phyloP scores from a whole-genome alignment of 2,113 vertebrate genomes.

The Melanocharis versteri region DNA sequence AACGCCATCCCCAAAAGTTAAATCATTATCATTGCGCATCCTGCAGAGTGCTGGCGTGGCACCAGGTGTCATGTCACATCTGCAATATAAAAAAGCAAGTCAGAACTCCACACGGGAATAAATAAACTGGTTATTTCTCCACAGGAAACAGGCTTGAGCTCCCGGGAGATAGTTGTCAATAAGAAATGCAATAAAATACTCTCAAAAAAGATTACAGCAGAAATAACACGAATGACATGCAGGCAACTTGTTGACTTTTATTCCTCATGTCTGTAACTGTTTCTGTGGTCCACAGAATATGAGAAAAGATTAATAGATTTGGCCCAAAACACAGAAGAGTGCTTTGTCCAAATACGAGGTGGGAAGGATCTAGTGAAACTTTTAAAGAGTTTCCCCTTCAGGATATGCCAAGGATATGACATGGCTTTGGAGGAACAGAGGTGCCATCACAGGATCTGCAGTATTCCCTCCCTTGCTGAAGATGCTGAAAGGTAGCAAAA shows the following conservation, averaged over 20 bases:
- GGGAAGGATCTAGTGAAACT: neutral
- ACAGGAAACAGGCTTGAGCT: neutral
- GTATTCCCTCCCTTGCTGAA: neutral
- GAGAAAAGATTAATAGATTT: neutral
- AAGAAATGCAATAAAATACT: neutral
- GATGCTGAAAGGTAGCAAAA: neutral
- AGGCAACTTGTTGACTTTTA: neutral
- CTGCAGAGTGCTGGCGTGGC: neutral
- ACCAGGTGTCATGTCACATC: neutral
- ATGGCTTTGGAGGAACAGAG: neutral
- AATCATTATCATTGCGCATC: fast-evolving
- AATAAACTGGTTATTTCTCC: neutral
- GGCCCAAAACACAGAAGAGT: neutral
- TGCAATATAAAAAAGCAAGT: neutral
- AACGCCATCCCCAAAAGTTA: neutral
- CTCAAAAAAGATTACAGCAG: neutral
- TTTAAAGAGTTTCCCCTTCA: neutral
- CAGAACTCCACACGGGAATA: neutral
- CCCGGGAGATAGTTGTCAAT: neutral
- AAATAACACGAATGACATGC: neutral
- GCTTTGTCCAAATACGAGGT: neutral
- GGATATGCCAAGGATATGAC: neutral
- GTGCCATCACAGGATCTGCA: neutral
- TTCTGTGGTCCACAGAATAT: neutral
- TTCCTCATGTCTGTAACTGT: neutral